Percentiles rank a stretch among this genome's conserved stretches.
Conservation (phyloP, 2,888 invertebrate genomes). For the Colostygia pectinataria region DNA sequence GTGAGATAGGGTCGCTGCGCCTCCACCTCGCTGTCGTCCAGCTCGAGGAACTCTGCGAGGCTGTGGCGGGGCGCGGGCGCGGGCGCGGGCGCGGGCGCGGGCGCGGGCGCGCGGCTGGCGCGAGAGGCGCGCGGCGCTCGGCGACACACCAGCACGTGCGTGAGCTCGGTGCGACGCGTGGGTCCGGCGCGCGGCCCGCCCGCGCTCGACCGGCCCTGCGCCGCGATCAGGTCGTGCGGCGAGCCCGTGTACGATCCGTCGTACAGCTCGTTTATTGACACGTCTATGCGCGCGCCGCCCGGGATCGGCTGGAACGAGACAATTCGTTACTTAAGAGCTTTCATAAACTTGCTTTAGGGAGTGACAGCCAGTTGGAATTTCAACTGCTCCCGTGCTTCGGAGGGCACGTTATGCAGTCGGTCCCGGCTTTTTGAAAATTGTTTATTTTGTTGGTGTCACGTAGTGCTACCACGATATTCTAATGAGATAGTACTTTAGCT, state of each 20-base stretch:
- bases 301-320: conserved; percentile 84
- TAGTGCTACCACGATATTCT: no score
- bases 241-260: conserved; percentile 98
- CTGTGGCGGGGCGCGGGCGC: conserved; percentile 85
- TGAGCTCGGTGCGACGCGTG: conserved; percentile 88
- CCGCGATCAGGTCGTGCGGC: conserved; percentile 93
- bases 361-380: no score
- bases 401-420: no score
- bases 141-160: conserved; percentile 90
- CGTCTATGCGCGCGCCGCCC: conserved; percentile 94
- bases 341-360: no score
- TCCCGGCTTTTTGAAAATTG: no score
- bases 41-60: conserved; percentile 93
- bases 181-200: conserved; percentile 88
- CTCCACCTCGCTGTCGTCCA: conserved; percentile 92
- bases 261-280: conserved; percentile 96
- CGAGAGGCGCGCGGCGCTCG: no score
- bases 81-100: no score
- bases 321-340: no score
- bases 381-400: no score
- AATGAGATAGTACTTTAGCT: no score
- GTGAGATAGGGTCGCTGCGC: conserved; percentile 94
- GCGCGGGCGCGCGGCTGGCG: no score
- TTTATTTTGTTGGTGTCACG: no score
- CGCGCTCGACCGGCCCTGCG: conserved; percentile 88